These are phyloP conservation scores for Chaetodon trifascialis DNA, from an alignment of 2,113 vertebrate species.

Conservation along the genomic window DNA sequence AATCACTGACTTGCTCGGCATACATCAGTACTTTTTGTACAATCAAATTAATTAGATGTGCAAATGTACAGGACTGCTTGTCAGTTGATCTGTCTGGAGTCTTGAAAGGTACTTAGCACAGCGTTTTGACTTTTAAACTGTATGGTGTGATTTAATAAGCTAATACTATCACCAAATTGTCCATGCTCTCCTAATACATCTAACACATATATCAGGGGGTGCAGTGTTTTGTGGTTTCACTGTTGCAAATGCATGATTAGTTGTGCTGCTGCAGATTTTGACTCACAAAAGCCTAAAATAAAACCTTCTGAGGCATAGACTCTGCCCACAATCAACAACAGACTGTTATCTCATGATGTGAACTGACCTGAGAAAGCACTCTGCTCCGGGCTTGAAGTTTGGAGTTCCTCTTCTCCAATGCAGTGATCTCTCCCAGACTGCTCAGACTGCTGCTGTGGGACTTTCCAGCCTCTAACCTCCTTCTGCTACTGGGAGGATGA, in stretches of 20 bases:
- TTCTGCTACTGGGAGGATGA: conserved; percentile 1
- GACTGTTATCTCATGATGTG: not conserved
- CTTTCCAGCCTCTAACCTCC: accelerated
- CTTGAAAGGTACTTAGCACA: not conserved
- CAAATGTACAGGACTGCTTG: too few relatives aligned
- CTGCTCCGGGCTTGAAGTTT: conserved; percentile 61
- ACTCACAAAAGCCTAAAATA: not conserved
- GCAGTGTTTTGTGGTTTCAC: not conserved
- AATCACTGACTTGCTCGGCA: not conserved
- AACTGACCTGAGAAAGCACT: conserved; percentile 72
- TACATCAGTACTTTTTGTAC: too few relatives aligned
- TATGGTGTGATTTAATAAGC: too few relatives aligned
- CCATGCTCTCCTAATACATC: not conserved
- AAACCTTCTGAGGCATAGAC: not conserved
- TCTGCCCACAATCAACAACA: not conserved
- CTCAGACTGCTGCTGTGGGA: conserved; percentile 78
- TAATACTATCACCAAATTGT: not conserved
- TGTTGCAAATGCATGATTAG: not conserved
- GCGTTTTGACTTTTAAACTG: not conserved
- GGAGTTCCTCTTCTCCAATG: conserved; percentile 30
- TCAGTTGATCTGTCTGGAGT: too few relatives aligned
- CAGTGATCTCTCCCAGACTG: conserved; percentile 71
- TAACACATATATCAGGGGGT: not conserved
- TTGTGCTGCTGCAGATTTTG: not conserved
- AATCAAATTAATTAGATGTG: too few relatives aligned